These are phyloP conservation scores for Drosophila percnosoma DNA, from an alignment of 2,888 invertebrate species.

Conservation along the genomic window DNA sequence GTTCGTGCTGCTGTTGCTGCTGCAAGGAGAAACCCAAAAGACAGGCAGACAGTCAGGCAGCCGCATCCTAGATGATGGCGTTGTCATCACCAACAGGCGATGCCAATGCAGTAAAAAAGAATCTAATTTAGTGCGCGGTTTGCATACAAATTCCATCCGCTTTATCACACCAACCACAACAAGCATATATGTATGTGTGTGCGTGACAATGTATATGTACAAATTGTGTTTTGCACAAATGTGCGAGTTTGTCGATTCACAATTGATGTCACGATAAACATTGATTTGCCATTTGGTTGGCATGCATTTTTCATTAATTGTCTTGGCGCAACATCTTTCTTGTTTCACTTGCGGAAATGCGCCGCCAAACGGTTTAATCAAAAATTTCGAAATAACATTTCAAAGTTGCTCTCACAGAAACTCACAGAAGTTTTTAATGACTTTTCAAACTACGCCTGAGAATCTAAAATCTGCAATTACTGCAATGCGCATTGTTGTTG, in stretches of 20 bases:
- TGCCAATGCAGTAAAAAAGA: slow-evolving; percentile 80
- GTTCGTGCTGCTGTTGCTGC: slow-evolving; percentile 30
- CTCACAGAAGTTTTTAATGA: slow-evolving; percentile 82
- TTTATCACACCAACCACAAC: slow-evolving; percentile 15
- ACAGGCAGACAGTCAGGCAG: slow-evolving; percentile 6
- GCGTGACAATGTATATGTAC: slow-evolving; percentile 67
- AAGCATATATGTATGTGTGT: slow-evolving; percentile 30
- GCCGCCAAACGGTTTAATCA: slow-evolving; percentile 77
- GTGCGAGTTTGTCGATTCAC: slow-evolving; percentile 52
- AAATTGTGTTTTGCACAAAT: background rate
- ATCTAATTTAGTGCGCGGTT: slow-evolving; percentile 84
- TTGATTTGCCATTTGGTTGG: slow-evolving; percentile 78
- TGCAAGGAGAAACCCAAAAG: slow-evolving; percentile 30
- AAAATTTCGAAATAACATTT: slow-evolving; percentile 74
- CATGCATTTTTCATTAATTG: slow-evolving; percentile 83
- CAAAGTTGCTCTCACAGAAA: slow-evolving; percentile 74
- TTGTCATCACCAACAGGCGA: slow-evolving; percentile 63
- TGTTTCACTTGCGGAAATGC: slow-evolving; percentile 18
- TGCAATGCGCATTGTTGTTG: slow-evolving; percentile 38
- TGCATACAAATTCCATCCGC: slow-evolving; percentile 81
- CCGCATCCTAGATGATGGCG: slow-evolving; percentile 48
- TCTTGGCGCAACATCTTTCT: slow-evolving; percentile 40
- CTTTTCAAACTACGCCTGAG: slow-evolving; percentile 76
- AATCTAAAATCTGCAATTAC: slow-evolving; percentile 72
- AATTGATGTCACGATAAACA: slow-evolving; percentile 84